These are phyloP conservation scores for Alethe diademata DNA, from an alignment of 2,113 vertebrate species.

Conservation along the genomic window DNA sequence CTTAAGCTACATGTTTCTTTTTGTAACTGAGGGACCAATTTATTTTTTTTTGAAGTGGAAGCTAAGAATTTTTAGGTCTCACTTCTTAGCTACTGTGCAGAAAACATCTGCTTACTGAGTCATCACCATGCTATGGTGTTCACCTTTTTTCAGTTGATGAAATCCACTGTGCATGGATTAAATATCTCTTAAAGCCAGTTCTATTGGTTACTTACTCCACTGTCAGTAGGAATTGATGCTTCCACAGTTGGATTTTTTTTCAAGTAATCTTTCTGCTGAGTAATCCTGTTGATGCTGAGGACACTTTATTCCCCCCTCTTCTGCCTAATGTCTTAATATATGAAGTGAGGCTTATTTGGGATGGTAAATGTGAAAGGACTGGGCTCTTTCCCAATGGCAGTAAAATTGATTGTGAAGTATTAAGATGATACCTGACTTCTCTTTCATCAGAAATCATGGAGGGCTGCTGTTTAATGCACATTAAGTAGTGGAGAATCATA, in stretches of 20 bases:
- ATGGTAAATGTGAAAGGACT: background rate
- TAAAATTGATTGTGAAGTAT: background rate
- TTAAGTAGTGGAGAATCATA: background rate
- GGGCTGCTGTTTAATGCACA: background rate
- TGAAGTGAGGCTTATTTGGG: background rate
- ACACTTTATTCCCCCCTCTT: background rate
- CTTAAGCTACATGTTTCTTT: background rate
- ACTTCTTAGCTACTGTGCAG: background rate
- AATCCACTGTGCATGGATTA: background rate
- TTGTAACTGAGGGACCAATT: background rate
- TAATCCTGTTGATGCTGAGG: background rate
- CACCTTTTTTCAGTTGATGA: background rate
- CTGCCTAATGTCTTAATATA: background rate
- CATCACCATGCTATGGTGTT: background rate
- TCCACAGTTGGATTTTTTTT: background rate
- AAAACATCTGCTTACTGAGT: background rate
- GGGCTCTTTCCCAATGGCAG: background rate
- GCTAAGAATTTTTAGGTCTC: background rate
- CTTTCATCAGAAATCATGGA: background rate
- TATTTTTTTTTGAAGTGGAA: background rate
- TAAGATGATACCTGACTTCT: background rate
- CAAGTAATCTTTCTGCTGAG: conserved; percentile 1
- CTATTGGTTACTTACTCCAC: background rate
- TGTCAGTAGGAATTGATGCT: background rate
- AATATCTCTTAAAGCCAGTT: background rate